Evolutionary conservation across 2,888 invertebrate species (phyloP).

Genomic region (Ennomos erosarius): DNA sequence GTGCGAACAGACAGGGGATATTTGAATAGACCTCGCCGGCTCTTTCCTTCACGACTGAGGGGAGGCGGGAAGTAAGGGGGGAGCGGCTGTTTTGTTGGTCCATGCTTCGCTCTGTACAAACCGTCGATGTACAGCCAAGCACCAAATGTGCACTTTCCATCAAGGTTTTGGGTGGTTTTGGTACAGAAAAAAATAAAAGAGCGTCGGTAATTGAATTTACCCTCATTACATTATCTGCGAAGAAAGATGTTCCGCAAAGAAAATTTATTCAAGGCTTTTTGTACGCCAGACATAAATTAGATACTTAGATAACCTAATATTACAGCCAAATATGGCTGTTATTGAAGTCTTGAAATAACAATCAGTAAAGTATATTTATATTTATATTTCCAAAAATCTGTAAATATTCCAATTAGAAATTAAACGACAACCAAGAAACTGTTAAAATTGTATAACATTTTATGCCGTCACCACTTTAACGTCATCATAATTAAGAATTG

Average conservation of each 20-base stretch:
- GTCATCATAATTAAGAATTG: no score
- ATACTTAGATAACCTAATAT: constrained; percentile 36
- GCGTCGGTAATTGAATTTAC: constrained; percentile 77
- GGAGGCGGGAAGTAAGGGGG: constrained; percentile 51
- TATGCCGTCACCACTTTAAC: no score
- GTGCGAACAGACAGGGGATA: constrained; percentile 82
- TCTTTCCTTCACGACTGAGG: constrained; percentile 67
- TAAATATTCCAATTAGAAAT: no score
- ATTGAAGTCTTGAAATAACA: neutral
- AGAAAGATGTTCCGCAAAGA: constrained; percentile 61
- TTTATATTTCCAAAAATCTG: no score
- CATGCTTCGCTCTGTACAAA: constrained; percentile 73
- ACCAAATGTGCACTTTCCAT: constrained; percentile 79
- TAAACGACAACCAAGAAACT: no score
- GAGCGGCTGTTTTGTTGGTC: constrained; percentile 80
- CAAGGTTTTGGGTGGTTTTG: constrained; percentile 64
- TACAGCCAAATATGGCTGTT: constrained; percentile 18
- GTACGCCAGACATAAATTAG: constrained; percentile 36
- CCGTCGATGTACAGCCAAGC: constrained; percentile 70
- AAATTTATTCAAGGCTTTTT: constrained; percentile 52
- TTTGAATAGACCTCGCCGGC: constrained; percentile 81
- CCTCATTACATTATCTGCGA: constrained; percentile 76
- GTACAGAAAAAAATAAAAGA: constrained; percentile 69
- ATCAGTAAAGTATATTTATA: no score
- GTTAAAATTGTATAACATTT: no score